phyloP scores from a whole-genome alignment of 2,797 vertebrate species.

The Enteromius anoplus region DNA sequence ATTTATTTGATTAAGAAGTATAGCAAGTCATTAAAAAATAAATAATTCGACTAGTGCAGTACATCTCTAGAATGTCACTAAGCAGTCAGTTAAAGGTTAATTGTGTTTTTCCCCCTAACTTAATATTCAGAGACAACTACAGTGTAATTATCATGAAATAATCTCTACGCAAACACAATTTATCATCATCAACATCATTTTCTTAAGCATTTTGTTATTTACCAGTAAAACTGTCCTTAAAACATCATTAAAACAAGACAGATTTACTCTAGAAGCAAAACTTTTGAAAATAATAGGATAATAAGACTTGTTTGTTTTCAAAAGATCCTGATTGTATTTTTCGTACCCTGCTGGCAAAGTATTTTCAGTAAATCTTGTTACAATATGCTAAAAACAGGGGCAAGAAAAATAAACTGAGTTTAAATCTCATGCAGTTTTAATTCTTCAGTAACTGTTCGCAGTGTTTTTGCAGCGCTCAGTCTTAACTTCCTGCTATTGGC shows the following conservation, averaged over 20 bases:
- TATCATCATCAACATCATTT: background rate
- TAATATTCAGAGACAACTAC: background rate
- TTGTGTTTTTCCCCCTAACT: background rate
- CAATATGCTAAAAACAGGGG: background rate
- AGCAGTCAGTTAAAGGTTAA: background rate
- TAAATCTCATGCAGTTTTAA: background rate
- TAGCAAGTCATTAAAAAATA: background rate
- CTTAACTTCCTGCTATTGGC: slow-evolving; percentile 50
- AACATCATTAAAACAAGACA: background rate
- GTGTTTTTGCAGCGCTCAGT: background rate
- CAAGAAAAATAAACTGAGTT: background rate
- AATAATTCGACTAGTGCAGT: background rate
- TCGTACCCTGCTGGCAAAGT: background rate
- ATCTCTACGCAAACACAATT: background rate
- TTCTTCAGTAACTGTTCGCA: background rate
- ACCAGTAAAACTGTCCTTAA: background rate
- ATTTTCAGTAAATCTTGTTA: slow-evolving; percentile 12
- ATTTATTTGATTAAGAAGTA: background rate
- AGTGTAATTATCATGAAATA: background rate
- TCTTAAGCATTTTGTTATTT: background rate
- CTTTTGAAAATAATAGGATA: background rate
- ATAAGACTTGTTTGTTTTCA: slow-evolving; percentile 22
- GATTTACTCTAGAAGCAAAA: background rate
- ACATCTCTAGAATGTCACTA: too few relatives aligned
- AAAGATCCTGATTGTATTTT: background rate